phyloP scores from a whole-genome alignment of 2,888 invertebrate species.

The Thymelicus acteon region DNA sequence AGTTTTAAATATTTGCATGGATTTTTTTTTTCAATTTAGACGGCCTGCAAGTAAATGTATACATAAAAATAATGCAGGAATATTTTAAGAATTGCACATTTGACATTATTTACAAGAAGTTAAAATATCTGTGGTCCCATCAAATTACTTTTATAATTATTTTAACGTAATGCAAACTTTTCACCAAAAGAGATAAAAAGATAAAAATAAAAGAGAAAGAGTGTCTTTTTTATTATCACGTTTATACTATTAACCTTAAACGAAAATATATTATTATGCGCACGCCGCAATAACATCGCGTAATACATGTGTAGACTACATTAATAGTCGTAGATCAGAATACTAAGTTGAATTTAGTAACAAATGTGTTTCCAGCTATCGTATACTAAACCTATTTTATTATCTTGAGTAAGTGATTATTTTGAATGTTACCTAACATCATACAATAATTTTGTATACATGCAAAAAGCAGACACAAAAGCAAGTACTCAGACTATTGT shows the following conservation, averaged over 20 bases:
- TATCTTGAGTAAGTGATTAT: slow-evolving; percentile 1
- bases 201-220: background rate
- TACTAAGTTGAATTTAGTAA: slow-evolving; percentile 24
- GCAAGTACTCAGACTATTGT: too few species aligned
- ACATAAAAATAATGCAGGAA: too few species aligned
- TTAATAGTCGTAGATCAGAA: slow-evolving; percentile 32
- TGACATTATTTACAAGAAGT: too few species aligned
- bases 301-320: slow-evolving; percentile 35
- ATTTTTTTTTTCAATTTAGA: too few species aligned
- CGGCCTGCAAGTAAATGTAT: too few species aligned
- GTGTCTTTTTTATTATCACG: background rate
- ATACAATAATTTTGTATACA: background rate
- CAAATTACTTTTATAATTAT: too few species aligned
- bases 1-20: too few species aligned
- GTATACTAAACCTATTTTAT: background rate
- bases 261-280: slow-evolving; percentile 29
- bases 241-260: slow-evolving; percentile 10
- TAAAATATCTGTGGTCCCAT: too few species aligned
- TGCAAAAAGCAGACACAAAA: background rate
- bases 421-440: background rate
- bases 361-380: slow-evolving; percentile 10
- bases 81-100: too few species aligned
- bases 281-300: slow-evolving; percentile 32
- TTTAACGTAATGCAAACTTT: background rate
- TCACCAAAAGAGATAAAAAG: background rate